Base-by-base conservation (phyloP, 2,797 vertebrate species). In the Chelmon rostratus region DNA sequence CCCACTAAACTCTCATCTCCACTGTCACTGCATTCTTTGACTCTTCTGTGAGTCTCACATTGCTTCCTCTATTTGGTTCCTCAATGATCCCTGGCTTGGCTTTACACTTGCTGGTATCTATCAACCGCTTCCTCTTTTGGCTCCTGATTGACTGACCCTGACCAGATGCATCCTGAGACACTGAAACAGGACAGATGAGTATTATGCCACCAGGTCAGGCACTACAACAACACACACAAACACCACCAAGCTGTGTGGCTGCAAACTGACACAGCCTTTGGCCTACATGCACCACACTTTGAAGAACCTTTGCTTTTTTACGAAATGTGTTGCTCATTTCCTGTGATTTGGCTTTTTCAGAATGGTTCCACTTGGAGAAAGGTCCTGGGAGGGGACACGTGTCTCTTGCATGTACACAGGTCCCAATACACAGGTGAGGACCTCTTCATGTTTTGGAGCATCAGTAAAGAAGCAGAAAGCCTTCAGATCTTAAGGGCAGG, bases 131-230 rank as follows among this genome's bases (percentile, higher is more conserved):
- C 95, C 91, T 93, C 92, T 94, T 95, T 95, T 92, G 91, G 82
- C 73, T 91, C 82, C 86, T 81, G 87, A 76, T 64, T 89, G 89
- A 73, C 85, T 92, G 88, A 86, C 81, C 79, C 76, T 93, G 84
- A 90, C 82, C 94, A 95, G 94, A 94, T 95, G 93, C 89, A 91
- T 96, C 94, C 91, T 95, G 92, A 89, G 81, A 83, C 63, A 79
- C 65, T 83, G 78, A 89, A 77, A 89, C 69, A 87, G 71, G 82
- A 88, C 86, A 76, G 65, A 89, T 83, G 84, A 83, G 81, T 84
- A 71, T 88, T 80, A 47, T 84, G 70, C 74, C 87, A 72, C 57
- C 82, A 93, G 91, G 90, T 94, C 88, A 93, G 91, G 77, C 64
- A 58, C 40, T 59, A 68, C 76, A 68, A 64, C 37, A 31, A 72